phyloP scores from a whole-genome alignment of 2,888 invertebrate genomes.

The Dryococelus australis region DNA sequence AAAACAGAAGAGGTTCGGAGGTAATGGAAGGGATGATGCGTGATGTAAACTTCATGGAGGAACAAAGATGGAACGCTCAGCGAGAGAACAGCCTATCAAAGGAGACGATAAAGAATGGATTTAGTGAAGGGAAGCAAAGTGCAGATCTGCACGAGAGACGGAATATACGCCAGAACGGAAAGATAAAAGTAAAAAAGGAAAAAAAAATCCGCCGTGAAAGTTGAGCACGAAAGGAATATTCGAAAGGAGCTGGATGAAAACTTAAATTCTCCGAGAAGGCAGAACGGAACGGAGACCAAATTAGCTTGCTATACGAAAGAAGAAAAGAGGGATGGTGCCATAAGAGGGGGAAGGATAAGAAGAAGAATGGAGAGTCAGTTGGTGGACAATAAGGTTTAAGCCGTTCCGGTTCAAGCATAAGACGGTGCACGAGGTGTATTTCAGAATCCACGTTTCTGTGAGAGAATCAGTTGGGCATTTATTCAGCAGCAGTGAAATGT shows the following conservation, averaged over 20 bases:
- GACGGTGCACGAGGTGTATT: no score
- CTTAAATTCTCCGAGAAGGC: not conserved
- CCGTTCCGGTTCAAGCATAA: no score
- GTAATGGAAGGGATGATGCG: constrained; percentile 10
- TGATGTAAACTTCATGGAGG: constrained; percentile 16
- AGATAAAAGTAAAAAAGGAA: not conserved
- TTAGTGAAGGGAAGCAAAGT: not conserved
- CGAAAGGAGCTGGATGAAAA: not conserved
- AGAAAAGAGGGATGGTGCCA: not conserved
- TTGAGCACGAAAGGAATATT: constrained; percentile 2
- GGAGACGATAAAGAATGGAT: constrained; percentile 9
- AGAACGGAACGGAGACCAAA: not conserved
- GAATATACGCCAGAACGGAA: not conserved
- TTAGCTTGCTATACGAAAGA: not conserved
- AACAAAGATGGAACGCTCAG: not conserved
- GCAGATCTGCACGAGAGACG: constrained; percentile 1
- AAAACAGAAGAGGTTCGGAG: not conserved
- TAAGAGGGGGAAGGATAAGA: no score
- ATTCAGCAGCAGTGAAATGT: no score
- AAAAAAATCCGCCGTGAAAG: not conserved
- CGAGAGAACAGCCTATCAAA: not conserved
- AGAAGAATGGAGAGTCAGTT: no score
- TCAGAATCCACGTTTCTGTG: no score
- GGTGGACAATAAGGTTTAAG: no score
- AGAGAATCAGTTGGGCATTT: no score